A percentile compares a stretch with the other conserved stretches of the same genome.
Conservation (phyloP, 2,888 invertebrate species). For the Chalcosyrphus nemorum region DNA sequence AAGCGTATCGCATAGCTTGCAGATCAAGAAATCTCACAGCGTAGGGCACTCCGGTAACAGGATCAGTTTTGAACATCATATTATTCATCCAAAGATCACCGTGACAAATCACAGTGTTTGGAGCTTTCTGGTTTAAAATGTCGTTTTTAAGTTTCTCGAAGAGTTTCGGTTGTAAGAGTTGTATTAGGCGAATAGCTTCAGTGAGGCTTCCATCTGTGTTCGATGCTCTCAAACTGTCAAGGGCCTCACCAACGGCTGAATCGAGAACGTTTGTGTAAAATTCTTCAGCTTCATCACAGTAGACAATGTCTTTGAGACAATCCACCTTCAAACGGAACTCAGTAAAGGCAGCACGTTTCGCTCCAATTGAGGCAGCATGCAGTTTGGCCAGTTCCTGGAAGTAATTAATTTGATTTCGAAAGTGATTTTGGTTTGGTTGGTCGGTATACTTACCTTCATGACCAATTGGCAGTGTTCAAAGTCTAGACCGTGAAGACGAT, state of each 20-base stretch:
- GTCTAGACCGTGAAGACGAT: conserved; percentile 78
- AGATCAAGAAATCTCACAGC: conserved; percentile 80
- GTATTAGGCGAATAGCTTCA: conserved; percentile 77
- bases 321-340: conserved; percentile 75
- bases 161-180: conserved; percentile 76
- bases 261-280: conserved; percentile 78
- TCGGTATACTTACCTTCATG: conserved; percentile 77
- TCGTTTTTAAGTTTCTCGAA: conserved; percentile 76
- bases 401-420: neutral
- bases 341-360: conserved; percentile 75
- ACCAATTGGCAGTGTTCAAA: conserved; percentile 79
- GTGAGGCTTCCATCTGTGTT: conserved; percentile 78
- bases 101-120: conserved; percentile 79
- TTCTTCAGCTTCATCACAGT: conserved; percentile 78
- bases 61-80: conserved; percentile 78
- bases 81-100: conserved; percentile 81
- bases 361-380: conserved; percentile 80
- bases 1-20: conserved; percentile 80
- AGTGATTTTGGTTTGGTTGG: no score
- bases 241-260: conserved; percentile 78
- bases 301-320: conserved; percentile 79
- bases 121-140: conserved; percentile 75
- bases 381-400: conserved; percentile 79
- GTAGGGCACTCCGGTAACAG: conserved; percentile 45
- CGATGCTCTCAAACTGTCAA: conserved; percentile 77